These are phyloP conservation scores for Nycteola revayana DNA, from an alignment of 2,888 invertebrate species.

Conservation along the genomic window DNA sequence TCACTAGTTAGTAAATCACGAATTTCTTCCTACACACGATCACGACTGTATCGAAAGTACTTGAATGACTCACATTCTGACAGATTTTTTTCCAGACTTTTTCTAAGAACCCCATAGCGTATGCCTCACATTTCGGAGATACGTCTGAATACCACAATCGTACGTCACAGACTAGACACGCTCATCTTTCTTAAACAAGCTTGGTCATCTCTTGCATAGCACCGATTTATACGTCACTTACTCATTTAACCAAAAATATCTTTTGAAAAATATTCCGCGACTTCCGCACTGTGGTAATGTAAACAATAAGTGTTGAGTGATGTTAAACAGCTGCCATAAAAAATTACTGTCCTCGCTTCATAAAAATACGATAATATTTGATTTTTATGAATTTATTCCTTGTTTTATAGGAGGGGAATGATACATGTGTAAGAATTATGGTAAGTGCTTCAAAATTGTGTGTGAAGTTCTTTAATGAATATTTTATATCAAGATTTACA, in stretches of 20 bases:
- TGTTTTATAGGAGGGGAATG: constrained; percentile 14
- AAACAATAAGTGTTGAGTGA: constrained; percentile 40
- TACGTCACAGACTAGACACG: constrained; percentile 22
- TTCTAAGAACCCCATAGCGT: constrained; percentile 48
- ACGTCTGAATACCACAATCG: constrained; percentile 28
- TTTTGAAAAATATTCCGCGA: constrained; percentile 49
- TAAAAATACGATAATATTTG: constrained; percentile 16
- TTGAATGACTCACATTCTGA: constrained; percentile 38
- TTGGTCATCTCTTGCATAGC: constrained; percentile 53
- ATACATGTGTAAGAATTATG: constrained; percentile 18
- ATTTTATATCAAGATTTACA: constrained; percentile 1
- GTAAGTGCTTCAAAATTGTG: constrained; percentile 7
- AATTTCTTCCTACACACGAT: no score
- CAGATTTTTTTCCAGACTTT: constrained; percentile 48
- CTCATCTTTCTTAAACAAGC: constrained; percentile 16
- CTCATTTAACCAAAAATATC: constrained; percentile 45
- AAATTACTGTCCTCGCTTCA: no score
- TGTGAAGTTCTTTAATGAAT: constrained; percentile 2
- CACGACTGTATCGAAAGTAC: no score
- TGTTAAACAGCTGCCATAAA: constrained; percentile 15
- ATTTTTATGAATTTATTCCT: constrained; percentile 13
- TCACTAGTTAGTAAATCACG: no score
- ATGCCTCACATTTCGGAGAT: constrained; percentile 21
- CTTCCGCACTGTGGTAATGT: constrained; percentile 43
- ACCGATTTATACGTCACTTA: constrained; percentile 39